A percentile compares a stretch with the other conserved stretches of the same genome.
Conservation (phyloP, 2,113 vertebrate genomes). For the Lagopus muta region DNA sequence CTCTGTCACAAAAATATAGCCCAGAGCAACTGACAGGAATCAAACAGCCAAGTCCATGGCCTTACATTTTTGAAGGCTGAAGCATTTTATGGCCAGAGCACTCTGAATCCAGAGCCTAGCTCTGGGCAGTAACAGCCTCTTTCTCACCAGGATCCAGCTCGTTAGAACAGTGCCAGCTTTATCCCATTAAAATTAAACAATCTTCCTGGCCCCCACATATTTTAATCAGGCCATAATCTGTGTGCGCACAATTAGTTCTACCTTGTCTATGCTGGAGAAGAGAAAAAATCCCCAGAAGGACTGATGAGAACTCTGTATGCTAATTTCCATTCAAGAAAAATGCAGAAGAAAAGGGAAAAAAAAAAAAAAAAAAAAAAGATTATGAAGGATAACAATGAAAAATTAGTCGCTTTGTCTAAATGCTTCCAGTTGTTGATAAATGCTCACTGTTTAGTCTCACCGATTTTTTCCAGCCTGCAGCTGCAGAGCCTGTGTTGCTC, state of each 20-base stretch:
- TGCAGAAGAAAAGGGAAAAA: neutral
- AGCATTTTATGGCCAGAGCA: neutral
- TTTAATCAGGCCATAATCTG: neutral
- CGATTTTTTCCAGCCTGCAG: conserved; percentile 66
- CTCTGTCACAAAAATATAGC: neutral
- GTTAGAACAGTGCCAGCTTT: neutral
- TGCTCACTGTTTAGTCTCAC: conserved; percentile 63
- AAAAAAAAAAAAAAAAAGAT: neutral
- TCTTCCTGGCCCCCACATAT: neutral
- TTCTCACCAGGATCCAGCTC: neutral
- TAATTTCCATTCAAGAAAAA: conserved; percentile 49
- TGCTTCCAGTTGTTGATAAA: conserved; percentile 74
- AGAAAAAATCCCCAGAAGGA: conserved; percentile 13
- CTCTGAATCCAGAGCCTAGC: neutral
- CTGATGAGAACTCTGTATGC: neutral
- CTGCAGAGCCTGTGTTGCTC: conserved; percentile 67
- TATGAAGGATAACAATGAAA: conserved; percentile 66
- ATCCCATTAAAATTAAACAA: neutral
- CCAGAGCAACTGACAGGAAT: accelerated
- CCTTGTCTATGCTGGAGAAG: neutral
- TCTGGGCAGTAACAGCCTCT: neutral
- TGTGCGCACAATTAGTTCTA: neutral
- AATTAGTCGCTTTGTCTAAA: conserved; percentile 71
- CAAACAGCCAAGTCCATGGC: neutral
- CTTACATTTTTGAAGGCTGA: neutral